A percentile compares a stretch with the other conserved stretches of the same genome.
Conservation (phyloP, 1,140 invertebrate species). For the Pararge aegeria region DNA sequence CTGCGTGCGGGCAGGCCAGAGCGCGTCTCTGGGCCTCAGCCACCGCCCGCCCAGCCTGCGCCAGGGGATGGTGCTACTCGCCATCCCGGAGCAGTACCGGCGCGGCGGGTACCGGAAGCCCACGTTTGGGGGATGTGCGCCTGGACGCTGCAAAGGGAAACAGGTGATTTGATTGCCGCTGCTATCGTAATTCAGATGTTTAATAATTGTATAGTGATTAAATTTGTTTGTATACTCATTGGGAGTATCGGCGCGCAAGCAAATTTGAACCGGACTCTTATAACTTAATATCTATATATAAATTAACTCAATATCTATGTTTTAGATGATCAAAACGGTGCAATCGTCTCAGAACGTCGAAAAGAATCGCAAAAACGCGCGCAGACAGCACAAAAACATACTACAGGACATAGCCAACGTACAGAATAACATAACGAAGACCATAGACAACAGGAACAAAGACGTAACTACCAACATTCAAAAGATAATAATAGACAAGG, state of each 20-base stretch:
- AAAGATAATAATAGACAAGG: background rate
- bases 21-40: slow-evolving; percentile 91
- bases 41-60: slow-evolving; percentile 82
- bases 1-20: slow-evolving; percentile 93
- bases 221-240: too few relatives aligned
- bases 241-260: too few relatives aligned
- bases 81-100: slow-evolving; percentile 29
- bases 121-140: slow-evolving; percentile 32
- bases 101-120: slow-evolving; percentile 5
- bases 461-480: background rate
- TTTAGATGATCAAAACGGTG: slow-evolving; percentile 17
- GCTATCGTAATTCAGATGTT: too few relatives aligned
- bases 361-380: slow-evolving; percentile 40
- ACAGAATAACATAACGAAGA: slow-evolving; percentile 39
- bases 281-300: too few relatives aligned
- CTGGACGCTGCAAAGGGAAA: slow-evolving; percentile 10
- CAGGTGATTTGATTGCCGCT: slow-evolving; percentile 4
- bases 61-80: slow-evolving; percentile 91
- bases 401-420: slow-evolving; percentile 41
- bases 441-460: slow-evolving; percentile 15
- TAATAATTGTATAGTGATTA: too few relatives aligned
- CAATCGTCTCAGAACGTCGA: slow-evolving; percentile 20
- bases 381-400: slow-evolving; percentile 51
- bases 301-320: background rate
- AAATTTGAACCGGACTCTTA: too few relatives aligned